These are phyloP conservation scores for Vidua chalybeata DNA, from an alignment of 2,113 vertebrate genomes.

Conservation along the genomic window DNA sequence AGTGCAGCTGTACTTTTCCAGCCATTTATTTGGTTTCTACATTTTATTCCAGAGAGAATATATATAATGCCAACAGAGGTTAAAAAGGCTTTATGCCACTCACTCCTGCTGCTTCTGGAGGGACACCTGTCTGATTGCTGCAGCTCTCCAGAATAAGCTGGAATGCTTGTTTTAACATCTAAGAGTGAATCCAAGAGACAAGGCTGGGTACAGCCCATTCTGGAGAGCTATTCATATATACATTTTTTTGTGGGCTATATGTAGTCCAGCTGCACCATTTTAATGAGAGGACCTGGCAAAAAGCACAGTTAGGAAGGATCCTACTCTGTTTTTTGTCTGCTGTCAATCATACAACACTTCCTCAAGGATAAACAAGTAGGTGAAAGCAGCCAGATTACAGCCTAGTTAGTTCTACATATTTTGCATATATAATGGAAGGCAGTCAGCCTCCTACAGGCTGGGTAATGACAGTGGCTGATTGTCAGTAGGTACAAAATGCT, in stretches of 20 bases:
- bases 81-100: background rate
- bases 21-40: background rate
- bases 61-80: background rate
- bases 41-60: background rate
- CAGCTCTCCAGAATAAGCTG: background rate
- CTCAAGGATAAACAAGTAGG: background rate
- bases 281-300: background rate
- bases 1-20: background rate
- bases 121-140: background rate
- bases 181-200: background rate
- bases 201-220: background rate
- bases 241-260: background rate
- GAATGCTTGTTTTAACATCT: background rate
- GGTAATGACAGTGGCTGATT: background rate
- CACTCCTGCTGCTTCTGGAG: background rate
- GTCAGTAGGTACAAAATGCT: background rate
- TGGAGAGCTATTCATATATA: background rate
- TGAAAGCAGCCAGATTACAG: background rate
- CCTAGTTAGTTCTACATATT: background rate
- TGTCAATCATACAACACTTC: background rate
- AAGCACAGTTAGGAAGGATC: background rate
- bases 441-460: background rate
- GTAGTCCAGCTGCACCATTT: background rate
- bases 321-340: background rate
- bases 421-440: background rate